These are phyloP conservation scores for Eudasyphora cyanicolor DNA, from an alignment of 2,888 invertebrate genomes.

Conservation along the genomic window DNA sequence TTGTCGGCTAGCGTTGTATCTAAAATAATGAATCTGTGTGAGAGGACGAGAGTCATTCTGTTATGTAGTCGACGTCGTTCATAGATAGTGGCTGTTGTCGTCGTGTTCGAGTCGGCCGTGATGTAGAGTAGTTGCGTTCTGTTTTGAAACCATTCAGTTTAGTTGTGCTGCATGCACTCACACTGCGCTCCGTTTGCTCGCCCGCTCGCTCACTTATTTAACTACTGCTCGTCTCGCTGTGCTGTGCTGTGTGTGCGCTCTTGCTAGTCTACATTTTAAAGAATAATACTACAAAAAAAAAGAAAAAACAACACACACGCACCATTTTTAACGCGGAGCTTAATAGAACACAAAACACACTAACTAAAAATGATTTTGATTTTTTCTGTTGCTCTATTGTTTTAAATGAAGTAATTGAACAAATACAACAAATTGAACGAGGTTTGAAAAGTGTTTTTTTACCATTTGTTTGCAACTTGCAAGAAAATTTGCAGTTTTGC, in stretches of 20 bases:
- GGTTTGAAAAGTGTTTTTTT: conserved; percentile 50
- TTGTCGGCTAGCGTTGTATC: no score
- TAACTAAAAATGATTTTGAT: conserved; percentile 60
- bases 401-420: conserved; percentile 28
- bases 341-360: conserved; percentile 29
- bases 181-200: conserved; percentile 47
- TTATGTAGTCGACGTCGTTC: background rate
- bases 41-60: background rate
- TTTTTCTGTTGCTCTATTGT: conserved; percentile 59
- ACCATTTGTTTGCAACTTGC: background rate
- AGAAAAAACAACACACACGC: conserved; percentile 49
- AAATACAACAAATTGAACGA: conserved; percentile 48
- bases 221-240: no score
- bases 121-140: conserved; percentile 32
- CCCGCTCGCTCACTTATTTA: conserved; percentile 9
- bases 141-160: conserved; percentile 52
- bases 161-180: conserved; percentile 62
- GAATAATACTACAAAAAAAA: conserved; percentile 9
- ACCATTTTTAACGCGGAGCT: conserved; percentile 51
- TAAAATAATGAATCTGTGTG: background rate
- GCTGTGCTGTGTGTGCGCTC: conserved; percentile 29
- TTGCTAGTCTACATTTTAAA: conserved; percentile 34
- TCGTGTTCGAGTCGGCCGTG: no score
- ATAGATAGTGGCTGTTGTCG: background rate
- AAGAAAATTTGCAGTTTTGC: conserved; percentile 13